Conservation (phyloP, 1,140 invertebrate genomes). For the Neodiprion lecontei region DNA sequence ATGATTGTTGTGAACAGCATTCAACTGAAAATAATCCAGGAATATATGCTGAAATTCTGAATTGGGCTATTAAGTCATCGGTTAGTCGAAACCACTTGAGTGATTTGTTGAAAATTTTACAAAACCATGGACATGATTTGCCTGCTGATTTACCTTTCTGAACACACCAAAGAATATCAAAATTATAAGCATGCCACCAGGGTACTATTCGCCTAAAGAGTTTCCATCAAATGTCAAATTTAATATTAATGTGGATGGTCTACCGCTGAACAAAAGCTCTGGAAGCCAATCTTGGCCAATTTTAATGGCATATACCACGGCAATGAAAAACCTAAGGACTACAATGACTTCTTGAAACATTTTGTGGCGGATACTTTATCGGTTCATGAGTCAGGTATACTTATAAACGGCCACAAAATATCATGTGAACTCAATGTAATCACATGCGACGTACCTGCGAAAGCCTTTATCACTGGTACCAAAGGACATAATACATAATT, state of each 20-base stretch:
- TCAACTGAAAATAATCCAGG: not conserved
- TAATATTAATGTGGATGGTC: conserved; percentile 25
- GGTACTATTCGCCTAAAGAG: conserved; percentile 19
- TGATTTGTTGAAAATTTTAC: conserved; percentile 12
- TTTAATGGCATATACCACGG: conserved; percentile 27
- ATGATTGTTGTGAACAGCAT: not conserved
- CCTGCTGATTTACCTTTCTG: conserved; percentile 24
- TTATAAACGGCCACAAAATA: not conserved
- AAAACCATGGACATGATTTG: conserved; percentile 19
- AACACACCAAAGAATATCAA: conserved; percentile 18
- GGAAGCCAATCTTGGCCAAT: conserved; percentile 15
- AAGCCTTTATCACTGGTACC: conserved; percentile 41
- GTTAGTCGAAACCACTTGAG: conserved; percentile 8
- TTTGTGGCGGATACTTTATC: conserved; percentile 25
- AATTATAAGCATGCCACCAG: conserved; percentile 5
- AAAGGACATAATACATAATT: conserved; percentile 48
- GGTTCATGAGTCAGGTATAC: not conserved
- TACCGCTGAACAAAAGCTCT: conserved; percentile 27
- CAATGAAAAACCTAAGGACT: conserved; percentile 25
- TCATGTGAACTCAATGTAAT: not conserved
- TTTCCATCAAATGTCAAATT: conserved; percentile 12
- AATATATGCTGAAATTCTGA: conserved; percentile 7
- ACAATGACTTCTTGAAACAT: conserved; percentile 24
- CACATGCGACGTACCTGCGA: conserved; percentile 40
- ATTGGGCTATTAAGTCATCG: conserved; percentile 16